A percentile compares a stretch with the other conserved stretches of the same genome.
Conservation (phyloP, 2,797 vertebrate genomes). For the Sandelia bainsii region DNA sequence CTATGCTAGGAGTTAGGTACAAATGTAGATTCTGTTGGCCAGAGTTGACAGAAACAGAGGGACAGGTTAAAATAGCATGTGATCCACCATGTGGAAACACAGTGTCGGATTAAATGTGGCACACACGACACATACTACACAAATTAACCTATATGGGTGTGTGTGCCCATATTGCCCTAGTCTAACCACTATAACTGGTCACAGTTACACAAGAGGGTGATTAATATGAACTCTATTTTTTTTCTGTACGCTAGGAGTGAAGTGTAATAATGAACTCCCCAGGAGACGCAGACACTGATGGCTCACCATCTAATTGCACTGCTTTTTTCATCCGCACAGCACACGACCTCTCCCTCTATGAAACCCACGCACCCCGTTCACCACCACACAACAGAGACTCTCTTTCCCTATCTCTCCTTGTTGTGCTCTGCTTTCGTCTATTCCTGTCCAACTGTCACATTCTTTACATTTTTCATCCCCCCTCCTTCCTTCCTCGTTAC, state of each 20-base stretch:
- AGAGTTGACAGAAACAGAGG: constrained; percentile 34
- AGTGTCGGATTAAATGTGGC: constrained; percentile 26
- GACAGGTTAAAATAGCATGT: constrained; percentile 50
- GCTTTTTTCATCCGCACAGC: constrained; percentile 81
- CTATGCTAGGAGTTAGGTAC: constrained; percentile 33
- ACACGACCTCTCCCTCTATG: constrained; percentile 79
- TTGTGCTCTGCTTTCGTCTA: no score
- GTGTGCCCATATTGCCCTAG: constrained; percentile 47
- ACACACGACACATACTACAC: constrained; percentile 39
- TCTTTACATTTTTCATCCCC: constrained; percentile 35
- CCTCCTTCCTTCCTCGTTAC: neutral
- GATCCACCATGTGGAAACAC: constrained; percentile 38
- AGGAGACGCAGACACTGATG: constrained; percentile 82
- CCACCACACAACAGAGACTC: constrained; percentile 53
- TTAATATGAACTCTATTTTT: constrained; percentile 76
- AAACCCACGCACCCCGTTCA: constrained; percentile 61
- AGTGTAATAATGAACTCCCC: constrained; percentile 79
- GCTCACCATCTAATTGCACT: constrained; percentile 83
- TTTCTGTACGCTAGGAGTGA: constrained; percentile 71
- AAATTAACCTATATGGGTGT: constrained; percentile 16
- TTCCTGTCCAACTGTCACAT: constrained; percentile 38
- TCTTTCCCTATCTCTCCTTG: constrained; percentile 42
- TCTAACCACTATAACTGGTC: constrained; percentile 73
- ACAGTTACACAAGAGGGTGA: constrained; percentile 80
- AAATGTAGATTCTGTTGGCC: constrained; percentile 53